Base-by-base conservation (phyloP, 1,140 invertebrate species). In the Mamestra configurata region DNA sequence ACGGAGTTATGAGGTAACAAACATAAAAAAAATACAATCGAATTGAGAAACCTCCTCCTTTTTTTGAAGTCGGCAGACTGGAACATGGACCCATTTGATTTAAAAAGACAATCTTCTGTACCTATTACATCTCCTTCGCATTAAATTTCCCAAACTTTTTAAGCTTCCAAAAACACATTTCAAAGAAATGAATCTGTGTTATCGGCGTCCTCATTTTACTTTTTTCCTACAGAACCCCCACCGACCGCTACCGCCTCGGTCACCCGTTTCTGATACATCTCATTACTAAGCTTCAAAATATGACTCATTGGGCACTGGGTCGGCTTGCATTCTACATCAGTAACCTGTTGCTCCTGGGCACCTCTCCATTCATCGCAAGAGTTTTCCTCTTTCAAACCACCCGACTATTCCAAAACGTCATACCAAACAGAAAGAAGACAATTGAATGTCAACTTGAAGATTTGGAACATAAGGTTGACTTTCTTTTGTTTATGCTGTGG, bases 251-350 rank as follows among this genome's bases (percentile, higher is more conserved):
- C 53, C 22, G 53, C 13, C 24, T 20, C 35, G 35, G 1, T 64
- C 59, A 59, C 57, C 40, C 40, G 20, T 37, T 46, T 51, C 13
- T 10, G 49, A 49, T 43, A 35, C 20, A 68, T 68, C 61, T 76
- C 64, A 31, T 3, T 31, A 31, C 5, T 31, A 1, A 49, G 73
- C 55, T 61, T 49, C 24, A 46, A 40, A 43, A 10, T 70, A 27
- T 82, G 83, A 85, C 40, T 86, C 84, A 86, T 68, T 80, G 84
- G 82, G 59, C 79, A 84, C 78, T 83, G 80, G 81, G 85, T 86
- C 83, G 82, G 35, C 40, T 27, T 18, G 66, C 84, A 86, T 83
- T 84, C 81, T 43, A 72, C 24, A 18, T 40, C 0, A 1, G n/a
- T 43, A 82, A 85, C 84, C 59, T 79, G 84, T 85, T 79, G 73